phyloP scores from a whole-genome alignment of 2,113 vertebrate genomes.

The Bungarus multicinctus region DNA sequence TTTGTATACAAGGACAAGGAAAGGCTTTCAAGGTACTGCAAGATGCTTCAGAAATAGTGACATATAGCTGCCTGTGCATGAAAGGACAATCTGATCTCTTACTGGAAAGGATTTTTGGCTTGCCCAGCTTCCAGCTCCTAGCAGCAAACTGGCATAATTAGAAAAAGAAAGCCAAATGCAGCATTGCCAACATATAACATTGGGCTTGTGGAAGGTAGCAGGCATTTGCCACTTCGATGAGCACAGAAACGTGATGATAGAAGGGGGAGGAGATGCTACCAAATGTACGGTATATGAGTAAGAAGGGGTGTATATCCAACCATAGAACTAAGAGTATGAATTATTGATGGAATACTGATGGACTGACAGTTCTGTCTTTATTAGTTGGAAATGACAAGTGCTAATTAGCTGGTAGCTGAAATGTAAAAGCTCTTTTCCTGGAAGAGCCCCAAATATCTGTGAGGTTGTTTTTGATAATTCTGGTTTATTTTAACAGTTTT shows the following conservation, averaged over 20 bases:
- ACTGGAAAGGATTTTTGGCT: neutral
- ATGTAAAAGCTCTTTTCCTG: neutral
- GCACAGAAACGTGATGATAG: neutral
- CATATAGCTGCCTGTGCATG: neutral
- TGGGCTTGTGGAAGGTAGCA: neutral
- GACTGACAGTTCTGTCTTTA: neutral
- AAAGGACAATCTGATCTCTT: neutral
- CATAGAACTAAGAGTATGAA: neutral
- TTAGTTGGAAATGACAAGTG: neutral
- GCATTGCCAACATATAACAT: neutral
- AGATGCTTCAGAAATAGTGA: neutral
- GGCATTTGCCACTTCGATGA: neutral
- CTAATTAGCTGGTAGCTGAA: neutral
- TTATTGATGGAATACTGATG: neutral
- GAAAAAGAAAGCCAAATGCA: neutral
- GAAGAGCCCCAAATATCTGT: neutral
- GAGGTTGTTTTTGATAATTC: neutral
- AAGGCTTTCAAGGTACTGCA: neutral
- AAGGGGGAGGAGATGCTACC: neutral
- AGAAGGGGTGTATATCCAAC: neutral
- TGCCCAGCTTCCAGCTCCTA: neutral
- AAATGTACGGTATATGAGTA: neutral
- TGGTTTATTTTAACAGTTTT: neutral
- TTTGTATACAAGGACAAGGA: neutral
- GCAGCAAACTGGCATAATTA: neutral